Evolutionary conservation across 2,797 vertebrate species (phyloP).

Genomic region (Labeo calbasu): DNA sequence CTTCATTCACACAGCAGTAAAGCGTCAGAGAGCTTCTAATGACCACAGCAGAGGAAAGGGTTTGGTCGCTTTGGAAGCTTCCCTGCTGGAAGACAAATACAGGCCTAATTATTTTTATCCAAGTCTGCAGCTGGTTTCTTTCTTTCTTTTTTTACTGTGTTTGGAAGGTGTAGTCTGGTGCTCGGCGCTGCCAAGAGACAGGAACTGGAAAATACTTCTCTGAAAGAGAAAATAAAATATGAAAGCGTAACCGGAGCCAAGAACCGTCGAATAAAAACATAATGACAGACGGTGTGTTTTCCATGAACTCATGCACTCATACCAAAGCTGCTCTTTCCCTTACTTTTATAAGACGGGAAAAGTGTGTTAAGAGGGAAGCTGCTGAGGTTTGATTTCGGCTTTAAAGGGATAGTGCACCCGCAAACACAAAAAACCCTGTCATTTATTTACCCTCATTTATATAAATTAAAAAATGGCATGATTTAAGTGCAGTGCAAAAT

Average conservation of each 20-base stretch:
- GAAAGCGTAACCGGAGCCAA: conserved; percentile 74
- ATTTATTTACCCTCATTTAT: not conserved
- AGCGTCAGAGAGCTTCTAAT: not conserved
- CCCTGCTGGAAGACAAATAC: conserved; percentile 84
- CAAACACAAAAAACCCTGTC: no score
- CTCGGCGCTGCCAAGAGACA: conserved; percentile 79
- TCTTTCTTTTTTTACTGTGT: conserved; percentile 71
- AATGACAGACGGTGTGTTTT: conserved; percentile 82
- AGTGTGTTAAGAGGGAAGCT: conserved; percentile 52
- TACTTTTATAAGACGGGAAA: conserved; percentile 34
- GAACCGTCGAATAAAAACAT: conserved; percentile 80
- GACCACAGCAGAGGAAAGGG: conserved; percentile 54
- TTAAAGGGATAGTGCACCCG: not conserved
- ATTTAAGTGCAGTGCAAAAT: not conserved
- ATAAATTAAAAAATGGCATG: not conserved
- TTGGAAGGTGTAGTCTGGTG: conserved; percentile 75
- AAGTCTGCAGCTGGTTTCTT: conserved; percentile 84
- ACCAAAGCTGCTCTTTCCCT: conserved; percentile 53
- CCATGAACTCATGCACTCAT: conserved; percentile 83
- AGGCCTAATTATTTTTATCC: conserved; percentile 85
- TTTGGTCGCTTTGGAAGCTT: conserved; percentile 63
- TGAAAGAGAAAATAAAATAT: conserved; percentile 80
- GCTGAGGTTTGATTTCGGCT: not conserved
- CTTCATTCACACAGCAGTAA: not conserved
- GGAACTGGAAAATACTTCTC: conserved; percentile 85